Evolutionary conservation across 2,888 invertebrate genomes (phyloP).

Genomic region (Iphiclides podalirius): DNA sequence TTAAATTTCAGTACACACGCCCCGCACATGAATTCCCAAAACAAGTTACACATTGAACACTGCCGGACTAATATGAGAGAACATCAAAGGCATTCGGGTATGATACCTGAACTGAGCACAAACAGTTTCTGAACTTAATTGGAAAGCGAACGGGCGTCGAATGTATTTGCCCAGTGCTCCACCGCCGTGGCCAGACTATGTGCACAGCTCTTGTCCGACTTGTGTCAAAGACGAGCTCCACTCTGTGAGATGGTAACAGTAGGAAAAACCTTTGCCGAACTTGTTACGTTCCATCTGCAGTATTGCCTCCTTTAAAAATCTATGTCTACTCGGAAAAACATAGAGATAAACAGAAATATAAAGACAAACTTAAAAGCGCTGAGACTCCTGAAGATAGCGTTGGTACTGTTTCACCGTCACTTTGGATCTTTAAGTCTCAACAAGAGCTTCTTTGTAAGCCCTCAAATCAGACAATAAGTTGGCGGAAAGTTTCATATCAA

Average conservation of each 20-base stretch:
- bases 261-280: conserved; percentile 11
- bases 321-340: too few relatives aligned
- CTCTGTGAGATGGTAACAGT: conserved; percentile 2
- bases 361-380: too few relatives aligned
- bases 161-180: conserved; percentile 61
- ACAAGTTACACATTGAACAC: conserved; percentile 45
- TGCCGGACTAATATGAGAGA: conserved; percentile 46
- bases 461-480: background rate
- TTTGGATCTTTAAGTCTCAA: background rate
- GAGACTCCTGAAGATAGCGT: too few relatives aligned
- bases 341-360: too few relatives aligned
- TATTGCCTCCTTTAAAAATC: too few relatives aligned
- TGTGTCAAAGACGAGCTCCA: conserved; percentile 54
- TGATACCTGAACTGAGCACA: conserved; percentile 57
- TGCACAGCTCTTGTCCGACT: conserved; percentile 58
- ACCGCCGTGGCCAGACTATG: conserved; percentile 54
- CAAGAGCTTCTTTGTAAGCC: background rate
- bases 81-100: conserved; percentile 65
- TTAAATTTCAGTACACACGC: conserved; percentile 30
- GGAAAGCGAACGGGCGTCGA: conserved; percentile 64
- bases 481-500: background rate
- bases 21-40: conserved; percentile 33
- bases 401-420: background rate
- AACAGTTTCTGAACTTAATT: conserved; percentile 66
- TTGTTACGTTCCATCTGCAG: background rate